Evolutionary conservation across 2,797 vertebrate species (phyloP).

Genomic region (Selene dorsalis): DNA sequence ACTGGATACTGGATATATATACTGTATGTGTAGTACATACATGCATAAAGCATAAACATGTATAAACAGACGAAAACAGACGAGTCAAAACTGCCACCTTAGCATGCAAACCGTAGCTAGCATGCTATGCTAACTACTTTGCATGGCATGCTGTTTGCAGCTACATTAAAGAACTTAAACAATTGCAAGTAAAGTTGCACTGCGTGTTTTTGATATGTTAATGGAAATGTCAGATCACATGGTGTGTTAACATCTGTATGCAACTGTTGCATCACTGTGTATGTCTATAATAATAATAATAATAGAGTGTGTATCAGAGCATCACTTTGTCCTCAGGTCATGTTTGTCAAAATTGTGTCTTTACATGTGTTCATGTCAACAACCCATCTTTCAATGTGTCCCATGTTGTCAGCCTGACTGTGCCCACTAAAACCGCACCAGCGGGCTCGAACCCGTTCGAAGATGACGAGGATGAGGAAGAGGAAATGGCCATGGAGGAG

Average conservation of each 20-base stretch:
- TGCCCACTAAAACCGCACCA: conserved; percentile 88
- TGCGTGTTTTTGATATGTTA: not conserved
- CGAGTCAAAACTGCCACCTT: not conserved
- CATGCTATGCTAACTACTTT: not conserved
- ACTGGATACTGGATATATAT: too few species aligned
- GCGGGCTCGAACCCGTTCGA: conserved; percentile 96
- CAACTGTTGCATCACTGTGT: not conserved
- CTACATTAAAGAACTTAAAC: not conserved
- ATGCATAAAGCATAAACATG: too few species aligned
- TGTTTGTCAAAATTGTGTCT: conserved; percentile 21
- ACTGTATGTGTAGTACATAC: too few species aligned
- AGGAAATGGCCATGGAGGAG: conserved; percentile 80
- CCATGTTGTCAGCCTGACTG: conserved; percentile 90
- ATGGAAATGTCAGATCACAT: not conserved
- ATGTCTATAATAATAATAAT: too few species aligned
- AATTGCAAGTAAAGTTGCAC: too few species aligned
- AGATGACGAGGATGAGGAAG: conserved; percentile 90
- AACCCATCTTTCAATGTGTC: conserved; percentile 86
- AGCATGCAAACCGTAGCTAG: not conserved
- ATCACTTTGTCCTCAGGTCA: conserved; percentile 8
- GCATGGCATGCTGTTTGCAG: not conserved
- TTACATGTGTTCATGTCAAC: conserved; percentile 62
- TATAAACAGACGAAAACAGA: too few species aligned
- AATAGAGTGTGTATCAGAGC: not conserved
- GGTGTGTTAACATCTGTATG: not conserved